Evolutionary conservation across 2,888 invertebrate genomes (phyloP), one percentile per base, ranked within the genome.

Genomic region (Phalera bucephala): DNA sequence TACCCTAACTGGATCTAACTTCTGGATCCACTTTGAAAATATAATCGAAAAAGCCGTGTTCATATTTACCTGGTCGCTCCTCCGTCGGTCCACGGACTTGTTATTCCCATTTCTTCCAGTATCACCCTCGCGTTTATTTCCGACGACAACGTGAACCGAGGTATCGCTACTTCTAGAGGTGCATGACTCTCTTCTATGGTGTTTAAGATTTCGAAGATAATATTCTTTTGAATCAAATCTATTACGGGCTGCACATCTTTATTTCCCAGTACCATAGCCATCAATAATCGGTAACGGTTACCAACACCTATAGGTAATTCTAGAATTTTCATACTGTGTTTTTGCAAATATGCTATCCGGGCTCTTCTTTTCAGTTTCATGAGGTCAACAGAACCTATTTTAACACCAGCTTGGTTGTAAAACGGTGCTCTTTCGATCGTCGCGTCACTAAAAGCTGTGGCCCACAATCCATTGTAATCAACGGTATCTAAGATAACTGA

Each of bases 271-370:
- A 55, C 52, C 1, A 64, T 36, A 2, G 51, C 59, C 1, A 65
- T 45, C 9, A 69, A 14, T 62, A 71, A 64, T 0, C 46, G 47
- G 21, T 64, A 74, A 10, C 66, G 48, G 0, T 61, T 61, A 1
- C 61, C 40, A 0, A 14, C 20, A 0, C 73, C 72, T 0, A 73
- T 59, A 0, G 72, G 72, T 0, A 74, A 33, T 28, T 69, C 66
- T 7, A 73, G 4, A 0, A 67, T 48, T 30, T 70, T 73, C 2
- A 59, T 45, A 9, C 64, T 51, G 19, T 60, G 22, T 6, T 55
- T 34, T 0, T 64, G 64, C 4, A 67, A 35, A 0, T 64, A 46
- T 0, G 61, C 58, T 8, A 71, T 17, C 1, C 58, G 62, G 2
- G 64, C 67, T 7, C 42, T 40, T 33, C 46, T 65, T 22, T 38